Evolutionary conservation across 1,140 invertebrate species (phyloP).

Genomic region (Sitobion miscanthi): DNA sequence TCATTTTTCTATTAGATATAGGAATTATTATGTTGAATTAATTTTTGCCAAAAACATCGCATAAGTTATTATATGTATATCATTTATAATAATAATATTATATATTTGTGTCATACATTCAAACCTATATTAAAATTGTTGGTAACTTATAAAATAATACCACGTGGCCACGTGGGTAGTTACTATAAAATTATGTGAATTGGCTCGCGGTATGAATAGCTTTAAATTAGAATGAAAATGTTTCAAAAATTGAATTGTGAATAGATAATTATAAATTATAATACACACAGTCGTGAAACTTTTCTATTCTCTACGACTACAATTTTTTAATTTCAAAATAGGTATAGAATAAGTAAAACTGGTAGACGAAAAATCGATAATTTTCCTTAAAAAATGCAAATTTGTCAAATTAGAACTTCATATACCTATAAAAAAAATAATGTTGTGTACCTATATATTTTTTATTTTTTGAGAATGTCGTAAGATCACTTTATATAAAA

Average conservation of each 20-base stretch:
- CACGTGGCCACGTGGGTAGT: neutral
- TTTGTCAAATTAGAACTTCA: neutral
- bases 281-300: neutral
- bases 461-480: neutral
- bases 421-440: neutral
- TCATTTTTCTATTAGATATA: neutral
- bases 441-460: no score
- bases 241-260: neutral
- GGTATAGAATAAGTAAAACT: no score
- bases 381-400: neutral
- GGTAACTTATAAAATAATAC: neutral
- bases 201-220: neutral
- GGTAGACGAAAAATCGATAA: neutral
- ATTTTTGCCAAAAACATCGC: neutral
- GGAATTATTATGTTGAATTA: neutral
- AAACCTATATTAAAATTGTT: neutral
- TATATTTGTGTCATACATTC: neutral
- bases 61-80: no score
- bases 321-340: neutral
- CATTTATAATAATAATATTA: neutral
- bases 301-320: neutral
- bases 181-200: neutral
- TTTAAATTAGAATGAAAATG: neutral
- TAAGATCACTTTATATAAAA: neutral
- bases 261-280: neutral